phyloP scores from a whole-genome alignment of 2,113 vertebrate species.

The Tragelaphus buxtoni region DNA sequence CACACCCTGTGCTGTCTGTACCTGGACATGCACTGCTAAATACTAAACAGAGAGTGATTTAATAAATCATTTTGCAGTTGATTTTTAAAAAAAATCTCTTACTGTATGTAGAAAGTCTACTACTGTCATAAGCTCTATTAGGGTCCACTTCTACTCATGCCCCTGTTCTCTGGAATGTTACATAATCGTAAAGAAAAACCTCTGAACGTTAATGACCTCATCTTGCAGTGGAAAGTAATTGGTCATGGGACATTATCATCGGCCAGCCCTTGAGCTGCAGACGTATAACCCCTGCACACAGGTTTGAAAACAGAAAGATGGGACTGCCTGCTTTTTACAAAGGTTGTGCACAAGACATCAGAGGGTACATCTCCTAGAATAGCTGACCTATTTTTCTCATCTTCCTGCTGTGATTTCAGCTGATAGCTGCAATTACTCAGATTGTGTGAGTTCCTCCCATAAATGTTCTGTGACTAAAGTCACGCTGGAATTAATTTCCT shows the following conservation, averaged over 20 bases:
- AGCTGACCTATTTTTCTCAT: slow-evolving; percentile 59
- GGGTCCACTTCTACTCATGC: not conserved
- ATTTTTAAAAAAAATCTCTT: not conserved
- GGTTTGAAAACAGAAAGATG: slow-evolving; percentile 45
- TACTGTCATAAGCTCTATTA: not conserved
- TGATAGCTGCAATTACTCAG: slow-evolving; percentile 57
- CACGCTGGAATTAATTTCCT: slow-evolving; percentile 53
- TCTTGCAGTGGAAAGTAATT: slow-evolving; percentile 36
- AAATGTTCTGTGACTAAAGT: slow-evolving; percentile 57
- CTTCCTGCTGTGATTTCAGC: slow-evolving; percentile 46
- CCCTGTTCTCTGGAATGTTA: not conserved
- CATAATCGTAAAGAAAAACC: not conserved
- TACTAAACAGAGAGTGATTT: not conserved
- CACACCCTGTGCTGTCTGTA: not conserved
- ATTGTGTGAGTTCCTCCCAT: slow-evolving; percentile 42
- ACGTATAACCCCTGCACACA: not conserved
- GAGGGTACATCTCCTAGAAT: slow-evolving; percentile 34
- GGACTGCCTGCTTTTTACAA: not conserved
- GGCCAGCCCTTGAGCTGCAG: not conserved
- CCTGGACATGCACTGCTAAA: not conserved
- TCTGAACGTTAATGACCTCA: not conserved
- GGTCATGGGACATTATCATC: not conserved
- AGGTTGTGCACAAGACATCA: not conserved
- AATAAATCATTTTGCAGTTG: not conserved
- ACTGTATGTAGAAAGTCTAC: not conserved